Evolutionary conservation across 2,888 invertebrate species (phyloP).

Genomic region (Drosophila antonietae): DNA sequence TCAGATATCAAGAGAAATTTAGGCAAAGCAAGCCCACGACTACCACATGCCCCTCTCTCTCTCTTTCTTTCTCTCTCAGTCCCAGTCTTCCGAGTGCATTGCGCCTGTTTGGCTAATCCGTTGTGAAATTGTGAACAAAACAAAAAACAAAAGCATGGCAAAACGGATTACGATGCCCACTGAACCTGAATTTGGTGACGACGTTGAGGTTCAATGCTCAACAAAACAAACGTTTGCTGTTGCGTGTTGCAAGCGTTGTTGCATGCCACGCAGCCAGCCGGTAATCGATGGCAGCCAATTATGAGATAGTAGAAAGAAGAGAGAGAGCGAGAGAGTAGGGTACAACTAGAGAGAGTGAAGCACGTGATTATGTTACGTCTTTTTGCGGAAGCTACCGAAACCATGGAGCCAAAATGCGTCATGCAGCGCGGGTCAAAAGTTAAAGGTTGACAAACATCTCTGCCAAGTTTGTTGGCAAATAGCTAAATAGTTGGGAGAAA

Average conservation of each 20-base stretch:
- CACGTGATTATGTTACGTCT: conserved; percentile 47
- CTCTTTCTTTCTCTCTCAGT: background rate
- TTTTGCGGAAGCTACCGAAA: conserved; percentile 30
- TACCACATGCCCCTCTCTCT: background rate
- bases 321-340: conserved; percentile 5
- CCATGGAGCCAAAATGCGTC: conserved; percentile 13
- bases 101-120: background rate
- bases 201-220: conserved; percentile 72
- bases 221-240: conserved; percentile 15
- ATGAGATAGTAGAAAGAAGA: conserved; percentile 1
- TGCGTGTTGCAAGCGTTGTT: conserved; percentile 53
- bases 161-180: conserved; percentile 45
- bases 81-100: conserved; percentile 1
- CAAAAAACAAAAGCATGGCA: conserved; percentile 40
- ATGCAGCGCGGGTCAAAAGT: conserved; percentile 25
- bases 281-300: conserved; percentile 49
- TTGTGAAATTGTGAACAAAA: conserved; percentile 31
- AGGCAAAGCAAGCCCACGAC: background rate
- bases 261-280: conserved; percentile 39
- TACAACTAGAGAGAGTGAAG: background rate
- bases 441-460: conserved; percentile 43
- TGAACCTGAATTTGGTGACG: conserved; percentile 67
- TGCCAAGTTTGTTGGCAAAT: conserved; percentile 34
- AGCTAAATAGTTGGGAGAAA: conserved; percentile 41
- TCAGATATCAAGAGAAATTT: background rate